phyloP scores from a whole-genome alignment of 1,140 invertebrate genomes.

The Lasioglossum baleicum region DNA sequence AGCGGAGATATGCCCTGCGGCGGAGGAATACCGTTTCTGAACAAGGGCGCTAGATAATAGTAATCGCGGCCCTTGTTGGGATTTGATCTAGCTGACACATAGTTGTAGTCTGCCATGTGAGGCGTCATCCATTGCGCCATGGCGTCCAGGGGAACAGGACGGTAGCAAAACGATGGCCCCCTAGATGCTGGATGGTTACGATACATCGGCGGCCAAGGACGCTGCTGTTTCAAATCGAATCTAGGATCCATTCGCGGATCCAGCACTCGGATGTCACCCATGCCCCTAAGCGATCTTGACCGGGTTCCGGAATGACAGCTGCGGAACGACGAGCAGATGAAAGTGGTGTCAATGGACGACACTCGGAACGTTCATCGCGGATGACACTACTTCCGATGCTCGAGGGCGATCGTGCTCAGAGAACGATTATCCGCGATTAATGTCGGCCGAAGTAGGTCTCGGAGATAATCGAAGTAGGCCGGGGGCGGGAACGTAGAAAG shows the following conservation, averaged over 20 bases:
- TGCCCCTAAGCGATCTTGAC: conserved; percentile 33
- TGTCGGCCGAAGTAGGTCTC: not conserved
- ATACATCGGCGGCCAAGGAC: conserved; percentile 83
- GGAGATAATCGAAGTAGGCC: not conserved
- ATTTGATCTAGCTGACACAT: conserved; percentile 76
- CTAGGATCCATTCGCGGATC: conserved; percentile 76
- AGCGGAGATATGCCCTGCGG: conserved; percentile 65
- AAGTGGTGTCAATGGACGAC: conserved; percentile 26
- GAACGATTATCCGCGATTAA: not conserved
- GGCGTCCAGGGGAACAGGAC: conserved; percentile 78
- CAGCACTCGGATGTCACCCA: conserved; percentile 76
- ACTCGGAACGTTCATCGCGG: not conserved
- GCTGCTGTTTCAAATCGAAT: conserved; percentile 71
- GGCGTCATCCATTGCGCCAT: conserved; percentile 73
- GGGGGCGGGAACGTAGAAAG: not conserved
- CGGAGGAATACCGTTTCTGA: conserved; percentile 81
- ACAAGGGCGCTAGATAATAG: conserved; percentile 85
- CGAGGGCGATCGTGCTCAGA: not conserved
- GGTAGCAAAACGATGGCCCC: conserved; percentile 82
- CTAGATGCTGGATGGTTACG: conserved; percentile 78
- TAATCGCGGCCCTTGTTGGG: conserved; percentile 84
- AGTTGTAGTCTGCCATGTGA: conserved; percentile 78
- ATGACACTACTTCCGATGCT: not conserved
- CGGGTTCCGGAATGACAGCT: not conserved
- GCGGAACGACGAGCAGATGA: conserved; percentile 12